Conservation (phyloP, 2,797 vertebrate species). For the Pachyuromys duprasi region DNA sequence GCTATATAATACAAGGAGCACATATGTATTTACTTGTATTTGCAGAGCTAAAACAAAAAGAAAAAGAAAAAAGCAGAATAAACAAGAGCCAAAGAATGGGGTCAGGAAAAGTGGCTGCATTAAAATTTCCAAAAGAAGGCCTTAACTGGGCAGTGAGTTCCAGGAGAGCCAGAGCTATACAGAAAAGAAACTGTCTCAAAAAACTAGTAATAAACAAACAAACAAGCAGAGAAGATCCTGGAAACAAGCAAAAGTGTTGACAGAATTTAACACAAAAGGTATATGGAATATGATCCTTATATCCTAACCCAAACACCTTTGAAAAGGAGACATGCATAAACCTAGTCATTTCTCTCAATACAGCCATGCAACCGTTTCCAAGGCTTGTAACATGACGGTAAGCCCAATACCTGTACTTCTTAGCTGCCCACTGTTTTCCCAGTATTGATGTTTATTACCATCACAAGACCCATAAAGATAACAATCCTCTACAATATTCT, state of each 20-base stretch:
- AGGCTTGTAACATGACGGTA: constrained; percentile 94
- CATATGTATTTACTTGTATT: neutral
- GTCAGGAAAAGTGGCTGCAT: neutral
- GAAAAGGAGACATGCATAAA: neutral
- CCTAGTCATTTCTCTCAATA: neutral
- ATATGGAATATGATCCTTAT: neutral
- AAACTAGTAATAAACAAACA: neutral
- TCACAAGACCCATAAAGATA: constrained; percentile 94
- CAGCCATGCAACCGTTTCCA: constrained; percentile 90
- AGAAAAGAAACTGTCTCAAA: neutral
- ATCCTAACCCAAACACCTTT: constrained; percentile 6
- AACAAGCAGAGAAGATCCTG: neutral
- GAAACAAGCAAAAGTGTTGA: neutral
- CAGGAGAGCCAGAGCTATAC: neutral
- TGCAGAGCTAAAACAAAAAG: neutral
- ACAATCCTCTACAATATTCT: constrained; percentile 88
- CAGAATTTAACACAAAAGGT: neutral
- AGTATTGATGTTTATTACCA: constrained; percentile 89
- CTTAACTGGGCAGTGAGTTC: neutral
- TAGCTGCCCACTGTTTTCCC: constrained; percentile 92
- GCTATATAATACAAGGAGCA: neutral
- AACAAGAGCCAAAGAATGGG: neutral
- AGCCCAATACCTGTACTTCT: constrained; percentile 93
- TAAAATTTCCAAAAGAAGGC: neutral
- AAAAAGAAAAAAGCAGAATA: neutral